Base-by-base conservation (phyloP, 2,113 vertebrate genomes). In the Ailurus styani region DNA sequence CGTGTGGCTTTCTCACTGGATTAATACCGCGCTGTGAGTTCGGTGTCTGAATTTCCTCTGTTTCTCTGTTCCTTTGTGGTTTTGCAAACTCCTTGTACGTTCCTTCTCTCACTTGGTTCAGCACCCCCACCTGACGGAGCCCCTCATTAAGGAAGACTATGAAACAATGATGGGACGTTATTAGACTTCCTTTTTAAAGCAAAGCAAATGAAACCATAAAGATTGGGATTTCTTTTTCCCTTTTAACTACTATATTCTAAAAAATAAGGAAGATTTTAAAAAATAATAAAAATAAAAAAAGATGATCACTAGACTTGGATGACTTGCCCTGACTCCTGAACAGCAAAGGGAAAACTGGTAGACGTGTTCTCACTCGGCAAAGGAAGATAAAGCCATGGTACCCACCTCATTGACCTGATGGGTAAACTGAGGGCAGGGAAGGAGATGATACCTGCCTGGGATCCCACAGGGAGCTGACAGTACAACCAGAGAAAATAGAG, bases 401-500 rank as follows among this genome's bases (percentile, higher is more conserved):
- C 7, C 64, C 18, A 25, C 15, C 25, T 52, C 18, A 37, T 2
- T 85, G 70, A 90, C 11, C 17, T 13, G 40, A 55, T 20, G 64
- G 34, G 15, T 50, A 94, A 94, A 88, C 85, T 55, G 40, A 96
- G 89, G 29, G 5, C 68, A 77, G 25, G n/a, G 62, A 83, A 66
- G 62, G 42, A 29, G 45, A 57, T 0, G 2, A 83, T 47, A 21
- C 17, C 52, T 57, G 52, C n/a, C 21, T 15, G 9, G 40, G 29
- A 55, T 11, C 9, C 37, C 29, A 23, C 1, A 0, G 6, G 31
- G 52, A 13, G 18, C 0, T 54, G 27, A 50, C 9, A 5, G 37
- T 1, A 55, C n/a, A 68, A 50, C 31, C 57, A 29, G 27, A 75
- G 54, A 10, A 82, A 45, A 81, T 31, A 50, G 64, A 45, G 42